phyloP scores from a whole-genome alignment of 64 coral and sea anemone genomes.

The Montipora efflorescens region DNA sequence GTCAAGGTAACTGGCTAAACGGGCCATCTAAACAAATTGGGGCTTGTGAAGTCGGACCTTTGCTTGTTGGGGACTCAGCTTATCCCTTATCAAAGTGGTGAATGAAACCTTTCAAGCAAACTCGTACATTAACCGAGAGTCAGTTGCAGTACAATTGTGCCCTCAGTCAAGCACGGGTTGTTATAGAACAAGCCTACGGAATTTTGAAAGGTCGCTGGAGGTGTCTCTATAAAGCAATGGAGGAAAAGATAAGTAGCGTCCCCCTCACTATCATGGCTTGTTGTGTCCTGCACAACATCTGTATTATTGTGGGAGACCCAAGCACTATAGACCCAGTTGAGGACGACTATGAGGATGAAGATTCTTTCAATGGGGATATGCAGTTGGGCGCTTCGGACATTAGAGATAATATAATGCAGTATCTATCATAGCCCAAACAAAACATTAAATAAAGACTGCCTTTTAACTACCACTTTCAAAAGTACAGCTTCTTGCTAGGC shows the following conservation, averaged over 20 bases:
- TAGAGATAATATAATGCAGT: not conserved
- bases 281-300: conserved; percentile 47
- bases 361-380: not conserved
- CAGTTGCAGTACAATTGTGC: not conserved
- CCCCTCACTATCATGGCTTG: conserved; percentile 27
- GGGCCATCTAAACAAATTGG: not conserved
- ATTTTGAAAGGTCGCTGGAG: conserved; percentile 58
- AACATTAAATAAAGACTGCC: not conserved
- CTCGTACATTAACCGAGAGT: not conserved
- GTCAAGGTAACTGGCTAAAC: not conserved
- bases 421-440: not conserved
- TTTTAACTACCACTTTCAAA: not conserved
- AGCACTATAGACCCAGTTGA: not conserved
- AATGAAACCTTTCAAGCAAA: conserved; percentile 44
- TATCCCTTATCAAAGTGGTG: conserved; percentile 37
- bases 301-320: not conserved
- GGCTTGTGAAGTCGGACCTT: conserved; percentile 15
- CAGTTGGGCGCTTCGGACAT: not conserved
- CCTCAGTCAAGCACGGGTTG: not conserved
- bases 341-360: not conserved
- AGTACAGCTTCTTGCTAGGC: not conserved
- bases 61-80: conserved; percentile 56
- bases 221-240: not conserved
- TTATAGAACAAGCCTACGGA: conserved; percentile 52
- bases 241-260: not conserved